These are phyloP conservation scores for Plotosus lineatus DNA, from an alignment of 2,113 vertebrate genomes.

Conservation along the genomic window DNA sequence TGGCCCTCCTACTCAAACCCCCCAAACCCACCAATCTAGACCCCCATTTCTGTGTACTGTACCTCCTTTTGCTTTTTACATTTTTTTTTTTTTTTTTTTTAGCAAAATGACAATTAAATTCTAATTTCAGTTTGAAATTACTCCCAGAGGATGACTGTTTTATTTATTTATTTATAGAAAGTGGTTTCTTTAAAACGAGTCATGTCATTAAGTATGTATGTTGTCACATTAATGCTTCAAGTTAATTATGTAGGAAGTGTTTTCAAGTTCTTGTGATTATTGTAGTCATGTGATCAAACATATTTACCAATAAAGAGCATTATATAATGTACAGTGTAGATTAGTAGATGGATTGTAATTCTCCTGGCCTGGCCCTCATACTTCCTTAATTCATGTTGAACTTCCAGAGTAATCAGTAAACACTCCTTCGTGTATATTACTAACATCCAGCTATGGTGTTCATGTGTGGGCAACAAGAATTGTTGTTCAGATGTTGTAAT, in stretches of 20 bases:
- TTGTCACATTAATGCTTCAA: not conserved
- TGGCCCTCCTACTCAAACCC: no score
- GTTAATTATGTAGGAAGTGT: not conserved
- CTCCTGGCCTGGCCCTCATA: no score
- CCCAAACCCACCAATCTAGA: no score
- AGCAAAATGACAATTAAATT: not conserved
- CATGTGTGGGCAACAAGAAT: not conserved
- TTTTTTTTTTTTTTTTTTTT: no score
- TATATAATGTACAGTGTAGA: not conserved
- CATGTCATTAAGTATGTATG: not conserved
- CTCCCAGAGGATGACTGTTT: not conserved
- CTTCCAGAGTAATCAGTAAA: not conserved
- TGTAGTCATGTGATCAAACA: not conserved
- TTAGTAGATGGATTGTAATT: not conserved
- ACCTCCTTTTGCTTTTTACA: no score
- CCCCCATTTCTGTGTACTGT: no score
- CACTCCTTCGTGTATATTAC: not conserved
- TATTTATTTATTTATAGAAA: no score
- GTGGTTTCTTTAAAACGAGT: not conserved
- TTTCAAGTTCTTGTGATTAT: not conserved
- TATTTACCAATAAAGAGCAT: not conserved
- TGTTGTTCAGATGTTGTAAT: constrained; percentile 19
- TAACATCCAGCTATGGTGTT: not conserved
- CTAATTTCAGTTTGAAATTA: not conserved
- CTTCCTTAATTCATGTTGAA: not conserved